phyloP scores from a whole-genome alignment of 2,888 invertebrate genomes.

The Orthosia incerta region DNA sequence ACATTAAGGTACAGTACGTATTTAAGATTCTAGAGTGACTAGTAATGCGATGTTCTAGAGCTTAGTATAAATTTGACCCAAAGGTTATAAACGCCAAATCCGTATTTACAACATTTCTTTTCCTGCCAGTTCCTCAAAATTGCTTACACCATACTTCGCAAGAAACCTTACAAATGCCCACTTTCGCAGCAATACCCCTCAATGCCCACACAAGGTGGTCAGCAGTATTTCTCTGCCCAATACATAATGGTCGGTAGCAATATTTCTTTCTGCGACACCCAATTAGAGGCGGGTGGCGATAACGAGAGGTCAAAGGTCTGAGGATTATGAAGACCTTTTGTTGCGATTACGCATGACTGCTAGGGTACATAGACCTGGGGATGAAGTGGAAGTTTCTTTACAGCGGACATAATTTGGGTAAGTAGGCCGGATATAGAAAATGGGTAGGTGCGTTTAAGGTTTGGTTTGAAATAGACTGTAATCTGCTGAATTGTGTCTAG shows the following conservation, averaged over 20 bases:
- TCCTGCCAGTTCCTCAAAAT: constrained; percentile 13
- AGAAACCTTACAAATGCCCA: constrained; percentile 21
- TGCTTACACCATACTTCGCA: constrained; percentile 20
- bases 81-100: neutral
- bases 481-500: neutral
- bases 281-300: constrained; percentile 67
- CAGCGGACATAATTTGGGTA: constrained; percentile 16
- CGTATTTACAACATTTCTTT: neutral
- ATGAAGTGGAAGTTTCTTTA: constrained; percentile 11
- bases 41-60: neutral
- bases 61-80: neutral
- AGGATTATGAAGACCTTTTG: constrained; percentile 64
- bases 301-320: constrained; percentile 68
- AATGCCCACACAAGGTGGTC: constrained; percentile 37
- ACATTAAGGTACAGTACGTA: neutral
- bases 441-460: neutral
- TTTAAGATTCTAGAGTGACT: neutral
- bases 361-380: neutral
- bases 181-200: constrained; percentile 14
- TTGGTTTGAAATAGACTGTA: neutral
- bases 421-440: neutral
- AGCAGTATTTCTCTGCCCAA: constrained; percentile 58
- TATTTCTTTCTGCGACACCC: constrained; percentile 70
- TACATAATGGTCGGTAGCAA: constrained; percentile 57
- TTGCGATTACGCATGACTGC: constrained; percentile 48